Evolutionary conservation across 2,888 invertebrate genomes (phyloP).

Genomic region (Autographa pulchrina): DNA sequence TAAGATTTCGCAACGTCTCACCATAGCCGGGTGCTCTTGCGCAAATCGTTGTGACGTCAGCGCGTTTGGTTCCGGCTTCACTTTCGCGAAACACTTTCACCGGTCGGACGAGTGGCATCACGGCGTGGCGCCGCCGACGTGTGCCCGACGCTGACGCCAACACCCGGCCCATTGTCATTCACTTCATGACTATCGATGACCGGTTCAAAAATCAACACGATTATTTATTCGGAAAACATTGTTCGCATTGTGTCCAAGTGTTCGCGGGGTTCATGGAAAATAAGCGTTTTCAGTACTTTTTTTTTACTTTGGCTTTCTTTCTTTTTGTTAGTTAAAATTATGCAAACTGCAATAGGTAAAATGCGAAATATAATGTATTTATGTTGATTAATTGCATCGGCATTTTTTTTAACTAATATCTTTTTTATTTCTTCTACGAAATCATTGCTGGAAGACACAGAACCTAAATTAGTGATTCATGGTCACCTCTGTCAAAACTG

Average conservation of each 20-base stretch:
- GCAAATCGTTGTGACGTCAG: conserved; percentile 86
- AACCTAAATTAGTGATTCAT: conserved; percentile 14
- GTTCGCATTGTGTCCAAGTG: conserved; percentile 43
- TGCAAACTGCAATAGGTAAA: background rate
- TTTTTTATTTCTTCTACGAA: background rate
- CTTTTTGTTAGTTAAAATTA: too few species aligned
- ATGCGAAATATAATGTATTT: too few species aligned
- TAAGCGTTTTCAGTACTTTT: background rate
- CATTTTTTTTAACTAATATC: background rate
- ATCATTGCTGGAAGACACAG: background rate
- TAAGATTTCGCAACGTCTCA: conserved; percentile 83
- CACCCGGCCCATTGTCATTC: conserved; percentile 71
- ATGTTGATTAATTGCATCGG: too few species aligned
- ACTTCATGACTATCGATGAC: conserved; percentile 66
- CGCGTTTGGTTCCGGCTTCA: conserved; percentile 85
- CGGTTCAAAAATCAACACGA: conserved; percentile 66
- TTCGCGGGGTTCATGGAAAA: background rate
- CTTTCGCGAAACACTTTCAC: conserved; percentile 89
- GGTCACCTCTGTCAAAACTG: conserved; percentile 32
- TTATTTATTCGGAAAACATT: conserved; percentile 70
- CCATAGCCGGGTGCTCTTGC: conserved; percentile 78
- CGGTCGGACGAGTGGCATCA: conserved; percentile 64
- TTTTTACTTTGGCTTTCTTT: background rate
- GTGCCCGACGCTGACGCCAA: conserved; percentile 37
- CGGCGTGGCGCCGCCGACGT: conserved; percentile 68